Evolutionary conservation across 2,113 vertebrate species (phyloP), one percentile per base, ranked within the genome.

Genomic region (Picathartes gymnocephalus): DNA sequence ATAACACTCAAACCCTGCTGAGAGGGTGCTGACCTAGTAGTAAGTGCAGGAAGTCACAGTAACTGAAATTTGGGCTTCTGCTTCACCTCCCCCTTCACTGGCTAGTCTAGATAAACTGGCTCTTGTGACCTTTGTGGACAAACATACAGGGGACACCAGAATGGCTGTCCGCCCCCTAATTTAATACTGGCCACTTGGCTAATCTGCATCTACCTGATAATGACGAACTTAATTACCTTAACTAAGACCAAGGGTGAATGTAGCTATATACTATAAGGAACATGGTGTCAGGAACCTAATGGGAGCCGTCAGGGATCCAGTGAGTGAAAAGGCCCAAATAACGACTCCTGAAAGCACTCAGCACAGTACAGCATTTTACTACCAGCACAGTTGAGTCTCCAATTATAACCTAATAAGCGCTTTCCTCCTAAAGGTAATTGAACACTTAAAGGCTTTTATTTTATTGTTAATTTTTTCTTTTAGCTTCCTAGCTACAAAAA

Each of bases 1-100:
- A 54, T 39, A 47, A 40, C 2, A 1, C 28, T 4, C 0, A 3
- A 50, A 24, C 12, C 24, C 19, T 2, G 0, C 25, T 0, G 17
- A 18, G 14, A 53, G 50, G 12, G 27, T 12, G 9, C 24, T 2
- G 1, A 30, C 10, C 2, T 1, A 0, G 14, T 4, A 30, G 16
- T 1, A 1, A 61, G 21, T 1, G 3, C 13, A 25, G 21, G 7
- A 17, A 35, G 10, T 27, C 14, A 57, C 10, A 0, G 9, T 1
- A 27, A 16, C 39, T 20, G 33, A 3, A 15, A 25, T 8, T 2
- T 1, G 6, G 27, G 21, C 35, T 77, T 44, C 42, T n/a, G 27
- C 35, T 39, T 39, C 31, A 22, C 24, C 22, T 61, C 27, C 24
- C 15, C 2, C 0, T 11, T 15, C 11, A 6, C 5, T 1, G 2